Percentiles rank a stretch among this genome's conserved stretches.
Conservation (phyloP, 2,888 invertebrate genomes). For the Eristalinus sepulchralis region DNA sequence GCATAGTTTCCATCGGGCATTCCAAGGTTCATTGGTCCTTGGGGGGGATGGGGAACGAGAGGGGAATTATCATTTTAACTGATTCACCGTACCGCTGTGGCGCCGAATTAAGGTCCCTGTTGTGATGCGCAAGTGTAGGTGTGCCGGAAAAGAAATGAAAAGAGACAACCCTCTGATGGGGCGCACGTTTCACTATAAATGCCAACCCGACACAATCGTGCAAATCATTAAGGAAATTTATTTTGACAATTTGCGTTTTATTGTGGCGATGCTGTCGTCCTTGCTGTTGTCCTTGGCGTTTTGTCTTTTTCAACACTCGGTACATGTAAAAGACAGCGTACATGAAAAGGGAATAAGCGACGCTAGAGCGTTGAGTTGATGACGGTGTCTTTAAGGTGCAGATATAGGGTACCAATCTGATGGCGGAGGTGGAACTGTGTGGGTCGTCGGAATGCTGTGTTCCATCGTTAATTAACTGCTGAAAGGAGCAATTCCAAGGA, state of each 20-base stretch:
- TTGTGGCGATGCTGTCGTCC: slow-evolving; percentile 58
- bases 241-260: slow-evolving; percentile 72
- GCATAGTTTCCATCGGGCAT: slow-evolving; percentile 47
- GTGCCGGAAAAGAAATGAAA: not conserved
- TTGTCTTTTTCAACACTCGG: not conserved
- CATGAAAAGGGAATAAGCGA: slow-evolving; percentile 54
- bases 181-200: slow-evolving; percentile 61
- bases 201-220: slow-evolving; percentile 66
- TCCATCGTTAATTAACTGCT: slow-evolving; percentile 67
- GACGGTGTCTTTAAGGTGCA: slow-evolving; percentile 33
- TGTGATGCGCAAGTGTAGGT: not conserved
- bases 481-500: slow-evolving; percentile 65
- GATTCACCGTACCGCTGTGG: not conserved
- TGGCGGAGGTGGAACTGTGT: not conserved
- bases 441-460: slow-evolving; percentile 24
- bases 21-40: slow-evolving; percentile 33
- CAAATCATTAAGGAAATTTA: slow-evolving; percentile 72
- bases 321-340: not conserved
- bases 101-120: slow-evolving; percentile 12
- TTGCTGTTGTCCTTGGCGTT: slow-evolving; percentile 24
- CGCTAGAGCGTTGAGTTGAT: slow-evolving; percentile 49
- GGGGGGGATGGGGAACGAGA: slow-evolving; percentile 10
- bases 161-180: slow-evolving; percentile 6
- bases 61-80: slow-evolving; percentile 38
- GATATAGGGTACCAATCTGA: not conserved